Base-by-base conservation (phyloP, 2,888 invertebrate genomes). In the Dynastes grantii region DNA sequence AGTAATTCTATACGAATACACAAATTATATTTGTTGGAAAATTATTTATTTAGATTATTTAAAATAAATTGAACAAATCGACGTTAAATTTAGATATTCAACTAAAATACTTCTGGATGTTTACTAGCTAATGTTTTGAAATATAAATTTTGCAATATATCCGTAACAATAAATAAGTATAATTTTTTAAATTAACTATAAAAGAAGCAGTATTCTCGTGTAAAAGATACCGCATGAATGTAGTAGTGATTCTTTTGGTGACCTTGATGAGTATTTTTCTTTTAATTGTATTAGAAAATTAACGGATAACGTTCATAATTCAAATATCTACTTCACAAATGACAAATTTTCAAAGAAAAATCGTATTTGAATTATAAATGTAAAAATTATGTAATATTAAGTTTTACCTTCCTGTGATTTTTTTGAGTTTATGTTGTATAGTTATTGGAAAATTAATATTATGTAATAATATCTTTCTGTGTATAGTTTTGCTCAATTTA, bases 191-290 rank as follows among this genome's bases (percentile, higher is more conserved):
- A 71, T 80, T 71, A 77, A 77, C 55, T 37, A 58, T 78, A 78
- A 58, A 58, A 64, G 80, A 76, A 77, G 79, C 79, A 82, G 82
- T 82, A 71, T 79, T 76, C 63, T 61, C 70, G 76, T 76, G 37
- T 78, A 78, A 73, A 73, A 73, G 70, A 11, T 61, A 9, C 11
- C 58, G 81, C 76, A 78, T 80, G 81, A 76, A 78, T 79, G 80
- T 70, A 75, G 55, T 16, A 11, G 29, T 27, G 27, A 75, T 16
- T 61, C 22, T 75, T 45, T 63, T 45, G 32, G 70, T 32, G 37
- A 61, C 40, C 13, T 68, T 5, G 55, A 16, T 22, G 81, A 80
- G 70, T 61, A 70, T 77, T 61, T 61, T 49, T 61, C 37, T 16
- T 58, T 32, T 55, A 37, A 58, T 71, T 75, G 61, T 27, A 73